Conservation (phyloP, 2,113 vertebrate species). For the Lasiurus cinereus region DNA sequence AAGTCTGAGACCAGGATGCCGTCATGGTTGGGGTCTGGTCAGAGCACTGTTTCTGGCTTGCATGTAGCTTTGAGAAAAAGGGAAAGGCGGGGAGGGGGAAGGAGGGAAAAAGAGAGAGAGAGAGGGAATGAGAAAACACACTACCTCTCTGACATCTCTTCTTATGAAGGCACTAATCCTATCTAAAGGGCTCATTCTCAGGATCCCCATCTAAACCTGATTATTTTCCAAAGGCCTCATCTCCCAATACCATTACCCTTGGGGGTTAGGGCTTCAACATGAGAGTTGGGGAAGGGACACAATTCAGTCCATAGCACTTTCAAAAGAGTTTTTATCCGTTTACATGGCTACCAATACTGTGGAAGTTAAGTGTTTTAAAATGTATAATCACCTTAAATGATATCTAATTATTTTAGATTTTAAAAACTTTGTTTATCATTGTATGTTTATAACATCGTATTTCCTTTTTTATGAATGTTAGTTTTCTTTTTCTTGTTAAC, state of each 20-base stretch:
- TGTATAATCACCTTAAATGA: background rate
- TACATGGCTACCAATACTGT: background rate
- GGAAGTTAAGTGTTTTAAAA: background rate
- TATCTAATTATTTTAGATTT: background rate
- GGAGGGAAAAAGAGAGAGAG: too few relatives aligned
- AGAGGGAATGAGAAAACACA: too few relatives aligned
- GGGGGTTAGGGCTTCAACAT: background rate
- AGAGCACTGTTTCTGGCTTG: background rate
- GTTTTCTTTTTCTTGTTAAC: background rate
- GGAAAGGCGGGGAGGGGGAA: too few relatives aligned
- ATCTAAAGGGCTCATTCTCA: background rate
- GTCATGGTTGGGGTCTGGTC: background rate
- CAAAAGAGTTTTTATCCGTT: background rate
- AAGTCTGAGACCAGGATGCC: background rate
- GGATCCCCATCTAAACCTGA: background rate
- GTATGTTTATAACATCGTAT: background rate
- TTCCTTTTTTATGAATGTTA: conserved; percentile 23
- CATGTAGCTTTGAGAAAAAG: background rate
- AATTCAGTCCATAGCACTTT: background rate
- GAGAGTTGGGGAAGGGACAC: background rate
- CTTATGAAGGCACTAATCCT: background rate
- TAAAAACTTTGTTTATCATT: background rate
- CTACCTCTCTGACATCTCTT: background rate
- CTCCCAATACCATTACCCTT: background rate
- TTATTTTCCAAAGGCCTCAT: background rate